Percentiles rank a stretch among this genome's conserved stretches.
phyloP scores from a whole-genome alignment of 1,140 invertebrate genomes.

The Drosophila biarmipes region DNA sequence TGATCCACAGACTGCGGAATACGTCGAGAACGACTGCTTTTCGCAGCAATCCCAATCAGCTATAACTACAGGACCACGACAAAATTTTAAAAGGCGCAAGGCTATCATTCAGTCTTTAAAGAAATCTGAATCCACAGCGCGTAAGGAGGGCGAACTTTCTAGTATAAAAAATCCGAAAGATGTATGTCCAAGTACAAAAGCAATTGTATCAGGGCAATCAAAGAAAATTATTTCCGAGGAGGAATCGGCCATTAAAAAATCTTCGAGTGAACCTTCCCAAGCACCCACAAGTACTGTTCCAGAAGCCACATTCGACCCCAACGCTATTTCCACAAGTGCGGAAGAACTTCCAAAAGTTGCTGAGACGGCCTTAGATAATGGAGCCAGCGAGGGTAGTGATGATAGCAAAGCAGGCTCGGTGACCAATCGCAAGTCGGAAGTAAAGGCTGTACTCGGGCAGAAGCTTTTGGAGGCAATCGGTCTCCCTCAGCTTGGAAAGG shows the following conservation, averaged over 20 bases:
- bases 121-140: not conserved
- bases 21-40: conserved; percentile 1
- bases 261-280: conserved; percentile 31
- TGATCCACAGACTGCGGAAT: not conserved
- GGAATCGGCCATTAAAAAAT: not conserved
- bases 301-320: conserved; percentile 20
- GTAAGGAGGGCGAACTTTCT: not conserved
- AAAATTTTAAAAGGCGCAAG: conserved; percentile 71
- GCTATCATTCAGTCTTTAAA: conserved; percentile 47
- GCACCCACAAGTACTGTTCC: conserved; percentile 64
- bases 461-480: conserved; percentile 79
- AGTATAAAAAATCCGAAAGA: conserved; percentile 1
- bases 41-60: conserved; percentile 13
- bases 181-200: conserved; percentile 2
- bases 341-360: conserved; percentile 1
- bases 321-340: not conserved
- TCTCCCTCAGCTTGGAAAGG: conserved; percentile 55
- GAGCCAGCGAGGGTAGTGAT: conserved; percentile 5
- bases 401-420: conserved; percentile 1
- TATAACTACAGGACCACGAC: conserved; percentile 47
- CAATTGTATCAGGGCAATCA: not conserved
- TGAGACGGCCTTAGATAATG: conserved; percentile 1
- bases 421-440: conserved; percentile 49
- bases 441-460: conserved; percentile 70
- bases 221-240: not conserved